Evolutionary conservation across 2,888 invertebrate species (phyloP).

Genomic region (Disparrhopalites patrizii): DNA sequence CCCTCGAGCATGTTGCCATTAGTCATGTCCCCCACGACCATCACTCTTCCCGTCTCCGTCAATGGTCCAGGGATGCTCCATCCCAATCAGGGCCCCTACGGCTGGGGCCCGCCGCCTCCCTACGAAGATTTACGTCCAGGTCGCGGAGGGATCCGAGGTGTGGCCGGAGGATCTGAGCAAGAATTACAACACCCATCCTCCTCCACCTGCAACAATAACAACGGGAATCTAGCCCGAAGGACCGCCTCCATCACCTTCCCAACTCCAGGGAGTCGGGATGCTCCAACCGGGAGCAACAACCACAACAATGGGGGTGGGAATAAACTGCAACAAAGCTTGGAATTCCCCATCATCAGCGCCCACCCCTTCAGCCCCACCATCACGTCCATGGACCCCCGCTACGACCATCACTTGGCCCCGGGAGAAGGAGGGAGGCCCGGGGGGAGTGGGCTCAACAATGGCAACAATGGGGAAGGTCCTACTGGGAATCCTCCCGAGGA

Average conservation of each 20-base stretch:
- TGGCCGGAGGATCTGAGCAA: background rate
- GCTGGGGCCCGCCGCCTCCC: conserved; percentile 47
- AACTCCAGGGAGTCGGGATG: conserved; percentile 9
- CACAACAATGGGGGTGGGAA: background rate
- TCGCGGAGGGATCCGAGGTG: background rate
- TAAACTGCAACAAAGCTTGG: background rate
- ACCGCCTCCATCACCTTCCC: conserved; percentile 5
- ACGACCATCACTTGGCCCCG: background rate
- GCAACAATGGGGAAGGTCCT: conserved; percentile 30
- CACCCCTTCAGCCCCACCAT: conserved; percentile 45
- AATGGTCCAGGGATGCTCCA: conserved; percentile 24
- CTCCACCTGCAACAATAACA: background rate
- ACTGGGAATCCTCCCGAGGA: conserved; percentile 31
- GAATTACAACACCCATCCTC: background rate
- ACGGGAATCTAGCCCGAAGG: background rate
- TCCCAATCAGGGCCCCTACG: conserved; percentile 27
- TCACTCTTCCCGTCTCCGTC: conserved; percentile 22
- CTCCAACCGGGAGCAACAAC: background rate
- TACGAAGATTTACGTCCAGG: conserved; percentile 32
- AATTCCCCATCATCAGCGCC: conserved; percentile 26
- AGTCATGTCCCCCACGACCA: conserved; percentile 33
- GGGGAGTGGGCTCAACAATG: conserved; percentile 19
- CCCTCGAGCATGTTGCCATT: conserved; percentile 44
- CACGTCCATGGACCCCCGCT: conserved; percentile 37
- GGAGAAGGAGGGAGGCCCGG: background rate